Base-by-base conservation (phyloP, 2,888 invertebrate species). In the Carabus problematicus region DNA sequence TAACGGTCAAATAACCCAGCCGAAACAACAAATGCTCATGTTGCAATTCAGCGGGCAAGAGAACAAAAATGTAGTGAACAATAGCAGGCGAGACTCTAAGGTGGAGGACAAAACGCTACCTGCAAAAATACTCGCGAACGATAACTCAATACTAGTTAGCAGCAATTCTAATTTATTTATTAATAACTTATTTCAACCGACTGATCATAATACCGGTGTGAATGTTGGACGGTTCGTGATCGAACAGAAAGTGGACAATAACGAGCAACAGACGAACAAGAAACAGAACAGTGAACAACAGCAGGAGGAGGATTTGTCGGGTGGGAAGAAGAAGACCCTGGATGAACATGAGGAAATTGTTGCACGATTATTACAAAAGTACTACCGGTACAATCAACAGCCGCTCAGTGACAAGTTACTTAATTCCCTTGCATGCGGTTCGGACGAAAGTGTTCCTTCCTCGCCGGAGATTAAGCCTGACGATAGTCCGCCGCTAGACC, bases 341-440 rank as follows among this genome's bases (percentile, higher is more conserved):
- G 76, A 76, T 55, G 80, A 81, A 72, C 81, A 78, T 72, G 82
- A 82, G 73, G 81, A 82, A 73, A 77, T 82, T 70, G 82, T 81
- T 40, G 74, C 82, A 71, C 76, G 79, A 72, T 74, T 82, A 70
- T 75, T 82, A 47, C 80, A 79, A 72, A 82, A 82, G 75, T 82
- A 82, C 73, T 81, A 80, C 73, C 81, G 81, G 71, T 82, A 82
- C 70, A 81, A 81, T 70, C 77, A 79, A 66, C 79, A 79, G 70
- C 76, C 79, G 29, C 75, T 81, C 18, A 81, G 80, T 67, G 76
- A 79, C 69, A 78, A 81, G 8, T 81, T 82, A 41, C 76, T 82
- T 42, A 79, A 75, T 71, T 81, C 81, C 55, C 77, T 82, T 41
- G 81, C 80, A 72, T 76, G 73, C n/a, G 72, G 72, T n/a, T 60